Percentiles rank a stretch among this genome's conserved stretches.
phyloP scores from a whole-genome alignment of 2,888 invertebrate genomes.

The Flabesymbios commensalis region DNA sequence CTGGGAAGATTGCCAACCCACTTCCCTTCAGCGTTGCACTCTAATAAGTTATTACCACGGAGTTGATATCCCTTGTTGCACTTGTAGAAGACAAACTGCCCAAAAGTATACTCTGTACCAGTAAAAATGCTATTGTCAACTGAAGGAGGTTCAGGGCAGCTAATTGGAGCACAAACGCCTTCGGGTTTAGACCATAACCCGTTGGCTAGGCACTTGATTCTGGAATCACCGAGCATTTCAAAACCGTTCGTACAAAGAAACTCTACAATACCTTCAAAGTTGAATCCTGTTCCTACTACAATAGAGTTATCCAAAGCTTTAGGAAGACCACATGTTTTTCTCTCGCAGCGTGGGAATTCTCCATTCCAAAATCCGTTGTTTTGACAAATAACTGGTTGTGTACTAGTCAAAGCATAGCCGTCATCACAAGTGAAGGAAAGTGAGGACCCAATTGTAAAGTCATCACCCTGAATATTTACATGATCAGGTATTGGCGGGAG shows the following conservation, averaged over 20 bases:
- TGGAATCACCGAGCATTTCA: not conserved
- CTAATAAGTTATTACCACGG: slow-evolving; percentile 20
- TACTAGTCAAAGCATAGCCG: slow-evolving; percentile 47
- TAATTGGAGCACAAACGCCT: slow-evolving; percentile 7
- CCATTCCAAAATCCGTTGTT: slow-evolving; percentile 44
- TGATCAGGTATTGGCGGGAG: slow-evolving; percentile 25
- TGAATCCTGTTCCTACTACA: slow-evolving; percentile 7
- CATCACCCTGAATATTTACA: slow-evolving; percentile 12
- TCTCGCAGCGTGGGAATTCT: slow-evolving; percentile 41
- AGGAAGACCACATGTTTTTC: slow-evolving; percentile 41
- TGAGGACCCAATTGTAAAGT: slow-evolving; percentile 7
- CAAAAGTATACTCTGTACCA: slow-evolving; percentile 11
- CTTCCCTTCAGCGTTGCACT: slow-evolving; percentile 20
- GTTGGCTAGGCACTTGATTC: slow-evolving; percentile 21
- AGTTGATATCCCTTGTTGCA: slow-evolving; percentile 28
- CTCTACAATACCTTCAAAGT: slow-evolving; percentile 13
- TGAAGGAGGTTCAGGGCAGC: slow-evolving; percentile 20
- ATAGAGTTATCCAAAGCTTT: slow-evolving; percentile 27
- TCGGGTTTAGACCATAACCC: slow-evolving; percentile 23
- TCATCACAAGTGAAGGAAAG: slow-evolving; percentile 39
- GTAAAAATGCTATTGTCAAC: slow-evolving; percentile 7
- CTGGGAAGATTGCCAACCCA: slow-evolving; percentile 25
- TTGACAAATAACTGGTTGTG: slow-evolving; percentile 14
- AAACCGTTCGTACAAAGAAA: slow-evolving; percentile 24
- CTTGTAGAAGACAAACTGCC: slow-evolving; percentile 21